Evolutionary conservation across 2,888 invertebrate species (phyloP).

Genomic region (Agriopis marginaria): DNA sequence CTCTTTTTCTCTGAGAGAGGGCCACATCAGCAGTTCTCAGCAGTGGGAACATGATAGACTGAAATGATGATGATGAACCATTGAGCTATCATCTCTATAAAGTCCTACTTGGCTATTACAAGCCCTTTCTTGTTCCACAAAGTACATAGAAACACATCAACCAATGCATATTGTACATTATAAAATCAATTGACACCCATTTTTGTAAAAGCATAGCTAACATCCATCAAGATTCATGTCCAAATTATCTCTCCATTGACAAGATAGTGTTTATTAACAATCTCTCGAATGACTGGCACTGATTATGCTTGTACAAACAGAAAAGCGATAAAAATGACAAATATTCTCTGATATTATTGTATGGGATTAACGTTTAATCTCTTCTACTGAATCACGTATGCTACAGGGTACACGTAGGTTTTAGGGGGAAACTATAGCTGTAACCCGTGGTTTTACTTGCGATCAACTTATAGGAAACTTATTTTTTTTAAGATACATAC

Average conservation of each 20-base stretch:
- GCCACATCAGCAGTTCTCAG: too few relatives aligned
- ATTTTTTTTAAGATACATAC: too few relatives aligned
- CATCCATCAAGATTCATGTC: conserved; percentile 55
- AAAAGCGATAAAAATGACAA: conserved; percentile 70
- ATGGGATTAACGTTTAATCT: conserved; percentile 37
- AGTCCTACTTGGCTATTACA: too few relatives aligned
- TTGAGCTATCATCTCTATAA: too few relatives aligned
- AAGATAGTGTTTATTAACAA: conserved; percentile 69
- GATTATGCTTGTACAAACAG: conserved; percentile 71
- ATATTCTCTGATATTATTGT: conserved; percentile 59
- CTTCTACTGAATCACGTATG: conserved; percentile 35
- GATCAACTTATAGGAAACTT: background rate
- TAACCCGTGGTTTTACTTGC: background rate
- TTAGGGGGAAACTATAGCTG: background rate
- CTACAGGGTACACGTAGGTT: too few relatives aligned
- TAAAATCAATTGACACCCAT: conserved; percentile 19
- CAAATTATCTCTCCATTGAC: conserved; percentile 58
- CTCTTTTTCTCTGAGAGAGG: too few relatives aligned
- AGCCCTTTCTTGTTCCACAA: background rate
- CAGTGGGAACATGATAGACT: too few relatives aligned
- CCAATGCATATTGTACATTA: background rate
- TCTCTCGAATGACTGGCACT: conserved; percentile 65
- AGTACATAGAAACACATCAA: background rate
- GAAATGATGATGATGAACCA: too few relatives aligned
- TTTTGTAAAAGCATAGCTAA: conserved; percentile 40